These are phyloP conservation scores for Megalops cyprinoides DNA, from an alignment of 2,797 vertebrate species.

Conservation along the genomic window DNA sequence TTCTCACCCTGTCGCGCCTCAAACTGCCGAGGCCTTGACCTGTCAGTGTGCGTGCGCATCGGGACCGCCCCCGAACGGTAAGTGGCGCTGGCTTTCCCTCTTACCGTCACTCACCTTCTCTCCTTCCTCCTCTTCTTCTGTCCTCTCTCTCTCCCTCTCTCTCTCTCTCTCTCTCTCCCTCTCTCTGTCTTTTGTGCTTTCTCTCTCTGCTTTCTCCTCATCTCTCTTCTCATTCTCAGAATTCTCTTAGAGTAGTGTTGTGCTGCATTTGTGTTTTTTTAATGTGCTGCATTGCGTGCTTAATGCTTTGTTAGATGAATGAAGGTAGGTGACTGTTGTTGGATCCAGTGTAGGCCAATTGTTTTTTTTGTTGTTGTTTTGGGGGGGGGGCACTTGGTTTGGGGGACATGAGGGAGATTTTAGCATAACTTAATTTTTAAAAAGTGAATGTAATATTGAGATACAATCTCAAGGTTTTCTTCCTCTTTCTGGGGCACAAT, in stretches of 20 bases:
- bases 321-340: slow-evolving; percentile 42
- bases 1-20: slow-evolving; percentile 90
- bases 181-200: slow-evolving; percentile 33
- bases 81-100: slow-evolving; percentile 85
- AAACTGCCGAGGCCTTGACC: slow-evolving; percentile 84
- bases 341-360: slow-evolving; percentile 17
- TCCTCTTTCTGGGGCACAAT: not conserved
- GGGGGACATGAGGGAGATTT: not conserved
- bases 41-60: slow-evolving; percentile 81
- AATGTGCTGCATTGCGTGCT: slow-evolving; percentile 69
- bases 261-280: slow-evolving; percentile 36
- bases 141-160: slow-evolving; percentile 14
- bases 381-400: slow-evolving; percentile 8
- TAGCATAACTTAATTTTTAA: not conserved
- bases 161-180: slow-evolving; percentile 50
- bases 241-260: slow-evolving; percentile 29
- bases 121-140: slow-evolving; percentile 42
- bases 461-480: not conserved
- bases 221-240: slow-evolving; percentile 13
- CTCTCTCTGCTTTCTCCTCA: not conserved
- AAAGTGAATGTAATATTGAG: not conserved
- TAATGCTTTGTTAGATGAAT: slow-evolving; percentile 52
- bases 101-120: slow-evolving; percentile 62
- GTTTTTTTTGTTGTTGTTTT: not conserved
- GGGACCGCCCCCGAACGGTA: slow-evolving; percentile 80